phyloP scores from a whole-genome alignment of 1,140 invertebrate genomes.

The Drosophila oshimai region DNA sequence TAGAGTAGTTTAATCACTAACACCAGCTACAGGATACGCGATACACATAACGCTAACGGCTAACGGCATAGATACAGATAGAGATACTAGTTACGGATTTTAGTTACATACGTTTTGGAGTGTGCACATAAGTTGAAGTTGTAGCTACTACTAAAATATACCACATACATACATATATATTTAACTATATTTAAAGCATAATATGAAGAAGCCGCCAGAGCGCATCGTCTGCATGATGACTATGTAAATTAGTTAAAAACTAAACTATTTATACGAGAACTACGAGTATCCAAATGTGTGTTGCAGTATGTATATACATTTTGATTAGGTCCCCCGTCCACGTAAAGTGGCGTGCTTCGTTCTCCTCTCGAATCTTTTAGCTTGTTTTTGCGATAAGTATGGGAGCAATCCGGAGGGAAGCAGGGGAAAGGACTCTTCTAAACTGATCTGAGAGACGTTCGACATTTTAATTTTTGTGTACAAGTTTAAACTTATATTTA shows the following conservation, averaged over 20 bases:
- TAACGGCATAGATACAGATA: slow-evolving; percentile 29
- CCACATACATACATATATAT: slow-evolving; percentile 38
- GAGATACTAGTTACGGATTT: slow-evolving; percentile 68
- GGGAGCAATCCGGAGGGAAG: background rate
- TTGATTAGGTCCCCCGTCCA: slow-evolving; percentile 20
- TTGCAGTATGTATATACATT: slow-evolving; percentile 64
- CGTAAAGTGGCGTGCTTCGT: background rate
- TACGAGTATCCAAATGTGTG: slow-evolving; percentile 69
- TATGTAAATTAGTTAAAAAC: slow-evolving; percentile 81
- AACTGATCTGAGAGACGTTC: slow-evolving; percentile 45
- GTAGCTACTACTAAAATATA: slow-evolving; percentile 68
- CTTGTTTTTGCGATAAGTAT: background rate
- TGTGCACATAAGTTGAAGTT: slow-evolving; percentile 77
- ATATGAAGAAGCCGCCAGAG: slow-evolving; percentile 68
- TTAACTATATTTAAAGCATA: slow-evolving; percentile 53
- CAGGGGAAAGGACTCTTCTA: background rate
- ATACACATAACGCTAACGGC: slow-evolving; percentile 23
- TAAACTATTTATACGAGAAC: slow-evolving; percentile 73
- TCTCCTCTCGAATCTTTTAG: slow-evolving; percentile 14
- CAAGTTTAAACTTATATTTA: slow-evolving; percentile 76
- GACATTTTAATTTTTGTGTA: slow-evolving; percentile 73
- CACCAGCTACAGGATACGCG: slow-evolving; percentile 43
- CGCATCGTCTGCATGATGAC: slow-evolving; percentile 72
- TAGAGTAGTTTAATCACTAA: slow-evolving; percentile 14
- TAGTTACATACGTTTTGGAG: slow-evolving; percentile 48